These are phyloP conservation scores for Urophycis tenuis DNA, from an alignment of 2,797 vertebrate species.

Conservation along the genomic window DNA sequence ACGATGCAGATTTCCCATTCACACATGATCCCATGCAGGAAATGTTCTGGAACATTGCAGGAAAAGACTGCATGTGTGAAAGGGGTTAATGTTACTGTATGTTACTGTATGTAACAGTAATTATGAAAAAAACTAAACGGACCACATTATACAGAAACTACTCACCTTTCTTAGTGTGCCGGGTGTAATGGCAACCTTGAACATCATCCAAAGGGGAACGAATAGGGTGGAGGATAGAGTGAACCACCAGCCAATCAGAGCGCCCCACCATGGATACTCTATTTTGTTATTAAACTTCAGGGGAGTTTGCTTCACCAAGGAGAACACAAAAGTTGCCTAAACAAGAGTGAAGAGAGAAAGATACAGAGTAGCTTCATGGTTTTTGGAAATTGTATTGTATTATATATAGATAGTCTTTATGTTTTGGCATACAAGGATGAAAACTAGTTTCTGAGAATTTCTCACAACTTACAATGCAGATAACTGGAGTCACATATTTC, in stretches of 20 bases:
- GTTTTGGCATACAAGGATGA: not conserved
- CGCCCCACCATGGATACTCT: slow-evolving; percentile 76
- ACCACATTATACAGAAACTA: not conserved
- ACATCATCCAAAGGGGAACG: slow-evolving; percentile 70
- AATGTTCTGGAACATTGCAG: no score
- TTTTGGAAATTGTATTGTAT: not conserved
- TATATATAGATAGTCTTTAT: not conserved
- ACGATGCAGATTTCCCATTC: no score
- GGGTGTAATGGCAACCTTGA: slow-evolving; percentile 57
- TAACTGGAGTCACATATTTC: slow-evolving; percentile 69
- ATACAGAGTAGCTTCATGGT: not conserved
- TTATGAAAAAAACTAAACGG: not conserved
- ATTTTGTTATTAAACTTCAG: slow-evolving; percentile 71
- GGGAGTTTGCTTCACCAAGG: slow-evolving; percentile 69
- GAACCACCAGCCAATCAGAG: slow-evolving; percentile 72
- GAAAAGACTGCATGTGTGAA: no score
- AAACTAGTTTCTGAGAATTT: not conserved
- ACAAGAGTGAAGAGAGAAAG: slow-evolving; percentile 28
- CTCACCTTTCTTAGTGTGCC: slow-evolving; percentile 67
- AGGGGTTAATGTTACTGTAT: no score
- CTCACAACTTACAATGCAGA: slow-evolving; percentile 66
- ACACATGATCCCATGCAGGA: no score
- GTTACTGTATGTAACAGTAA: no score
- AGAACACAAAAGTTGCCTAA: slow-evolving; percentile 73
- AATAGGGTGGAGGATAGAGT: slow-evolving; percentile 74